Evolutionary conservation across 1,140 invertebrate species (phyloP).

Genomic region (Trichonephila inaurata): DNA sequence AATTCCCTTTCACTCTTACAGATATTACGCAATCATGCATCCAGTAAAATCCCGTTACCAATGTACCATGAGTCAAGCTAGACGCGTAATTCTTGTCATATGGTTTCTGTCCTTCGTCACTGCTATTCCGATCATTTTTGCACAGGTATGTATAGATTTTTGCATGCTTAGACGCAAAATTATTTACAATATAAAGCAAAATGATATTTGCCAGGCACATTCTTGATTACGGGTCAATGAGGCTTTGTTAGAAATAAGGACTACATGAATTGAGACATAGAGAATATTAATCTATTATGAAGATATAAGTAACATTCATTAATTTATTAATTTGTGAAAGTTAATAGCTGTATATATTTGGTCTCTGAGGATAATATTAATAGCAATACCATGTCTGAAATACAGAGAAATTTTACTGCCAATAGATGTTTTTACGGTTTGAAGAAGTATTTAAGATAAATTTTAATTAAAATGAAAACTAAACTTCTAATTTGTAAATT

Average conservation of each 20-base stretch:
- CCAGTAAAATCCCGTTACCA: slow-evolving; percentile 88
- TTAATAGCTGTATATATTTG: too few relatives aligned
- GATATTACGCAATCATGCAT: slow-evolving; percentile 89
- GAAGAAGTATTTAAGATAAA: too few relatives aligned
- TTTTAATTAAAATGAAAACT: too few relatives aligned
- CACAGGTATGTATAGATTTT: slow-evolving; percentile 82
- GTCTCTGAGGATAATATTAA: too few relatives aligned
- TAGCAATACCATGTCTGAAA: neutral
- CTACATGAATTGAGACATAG: neutral
- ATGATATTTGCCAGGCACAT: too few relatives aligned
- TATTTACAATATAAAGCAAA: too few relatives aligned
- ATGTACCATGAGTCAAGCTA: slow-evolving; percentile 87
- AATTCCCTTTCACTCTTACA: slow-evolving; percentile 80
- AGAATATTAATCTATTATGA: neutral
- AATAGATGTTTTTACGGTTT: too few relatives aligned
- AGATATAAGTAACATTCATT: neutral
- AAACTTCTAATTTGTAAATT: too few relatives aligned
- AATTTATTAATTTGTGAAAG: neutral
- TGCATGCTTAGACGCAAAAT: neutral
- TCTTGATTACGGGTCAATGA: neutral
- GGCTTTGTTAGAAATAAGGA: neutral
- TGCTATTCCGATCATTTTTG: slow-evolving; percentile 84
- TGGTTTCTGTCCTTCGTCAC: slow-evolving; percentile 85
- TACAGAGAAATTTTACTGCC: neutral
- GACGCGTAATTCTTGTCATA: slow-evolving; percentile 84